Percentiles rank a stretch among this genome's conserved stretches.
phyloP scores from a whole-genome alignment of 2,888 invertebrate genomes.

The Lasioglossum calceatum region DNA sequence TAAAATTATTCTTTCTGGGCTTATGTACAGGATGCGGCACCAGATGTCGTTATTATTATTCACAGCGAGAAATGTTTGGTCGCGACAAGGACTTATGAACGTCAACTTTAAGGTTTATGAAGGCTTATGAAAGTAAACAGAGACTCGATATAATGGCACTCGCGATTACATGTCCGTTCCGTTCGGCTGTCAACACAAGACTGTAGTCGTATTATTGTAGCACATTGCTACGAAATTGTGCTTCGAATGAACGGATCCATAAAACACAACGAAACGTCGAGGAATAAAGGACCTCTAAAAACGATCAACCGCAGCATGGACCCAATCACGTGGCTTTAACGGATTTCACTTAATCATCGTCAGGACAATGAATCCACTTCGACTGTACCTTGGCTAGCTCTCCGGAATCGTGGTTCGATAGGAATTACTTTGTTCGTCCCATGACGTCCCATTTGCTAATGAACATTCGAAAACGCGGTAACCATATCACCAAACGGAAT shows the following conservation, averaged over 20 bases:
- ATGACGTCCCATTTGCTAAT: slow-evolving; percentile 2
- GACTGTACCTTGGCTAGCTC: slow-evolving; percentile 2
- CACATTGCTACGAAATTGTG: neutral
- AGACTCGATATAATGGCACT: too few species aligned
- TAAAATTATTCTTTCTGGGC: too few species aligned
- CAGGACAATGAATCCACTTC: slow-evolving; percentile 1
- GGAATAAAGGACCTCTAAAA: neutral
- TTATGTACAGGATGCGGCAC: too few species aligned
- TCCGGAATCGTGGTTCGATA: neutral
- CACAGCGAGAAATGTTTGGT: too few species aligned
- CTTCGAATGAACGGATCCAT: neutral
- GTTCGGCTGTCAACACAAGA: too few species aligned
- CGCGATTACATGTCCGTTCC: too few species aligned
- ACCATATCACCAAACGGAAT: neutral
- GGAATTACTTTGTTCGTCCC: slow-evolving; percentile 13
- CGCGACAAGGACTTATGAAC: too few species aligned
- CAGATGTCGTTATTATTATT: too few species aligned
- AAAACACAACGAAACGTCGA: neutral
- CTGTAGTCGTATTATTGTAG: neutral
- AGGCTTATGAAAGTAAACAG: too few species aligned
- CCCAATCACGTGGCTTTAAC: slow-evolving; percentile 7
- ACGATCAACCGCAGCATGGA: slow-evolving; percentile 1
- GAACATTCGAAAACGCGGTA: neutral
- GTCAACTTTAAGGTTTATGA: too few species aligned
- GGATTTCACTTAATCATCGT: slow-evolving; percentile 31